Evolutionary conservation across 2,113 vertebrate genomes (phyloP).

Genomic region (Nymphicus hollandicus): DNA sequence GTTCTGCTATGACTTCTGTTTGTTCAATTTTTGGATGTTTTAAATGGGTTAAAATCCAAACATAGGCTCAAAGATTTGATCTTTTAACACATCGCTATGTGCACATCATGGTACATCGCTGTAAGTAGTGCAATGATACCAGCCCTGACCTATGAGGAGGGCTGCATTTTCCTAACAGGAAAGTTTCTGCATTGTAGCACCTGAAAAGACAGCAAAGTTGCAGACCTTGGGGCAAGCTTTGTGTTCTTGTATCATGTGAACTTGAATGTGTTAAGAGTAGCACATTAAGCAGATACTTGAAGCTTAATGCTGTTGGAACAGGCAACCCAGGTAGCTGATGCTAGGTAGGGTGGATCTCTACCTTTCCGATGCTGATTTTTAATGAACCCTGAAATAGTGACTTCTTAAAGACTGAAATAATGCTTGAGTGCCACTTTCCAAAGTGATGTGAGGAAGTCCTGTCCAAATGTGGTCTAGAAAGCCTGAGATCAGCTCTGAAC

Average conservation of each 20-base stretch:
- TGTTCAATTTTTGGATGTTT: background rate
- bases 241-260: background rate
- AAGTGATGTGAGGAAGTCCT: background rate
- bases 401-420: background rate
- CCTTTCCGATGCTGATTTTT: background rate
- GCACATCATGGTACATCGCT: fast-evolving
- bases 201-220: background rate
- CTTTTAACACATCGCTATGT: background rate
- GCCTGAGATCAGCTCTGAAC: background rate
- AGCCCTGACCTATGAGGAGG: background rate
- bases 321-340: background rate
- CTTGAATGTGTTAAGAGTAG: background rate
- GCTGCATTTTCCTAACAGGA: background rate
- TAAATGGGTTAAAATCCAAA: background rate
- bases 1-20: background rate
- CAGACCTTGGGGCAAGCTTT: background rate
- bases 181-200: background rate
- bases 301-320: background rate
- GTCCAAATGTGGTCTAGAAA: background rate
- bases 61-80: background rate
- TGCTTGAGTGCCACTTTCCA: background rate
- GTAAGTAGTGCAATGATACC: background rate
- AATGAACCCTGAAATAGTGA: background rate
- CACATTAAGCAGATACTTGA: background rate
- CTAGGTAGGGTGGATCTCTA: background rate